phyloP scores from a whole-genome alignment of 64 coral and sea anemone species.

The Montipora foliosa region DNA sequence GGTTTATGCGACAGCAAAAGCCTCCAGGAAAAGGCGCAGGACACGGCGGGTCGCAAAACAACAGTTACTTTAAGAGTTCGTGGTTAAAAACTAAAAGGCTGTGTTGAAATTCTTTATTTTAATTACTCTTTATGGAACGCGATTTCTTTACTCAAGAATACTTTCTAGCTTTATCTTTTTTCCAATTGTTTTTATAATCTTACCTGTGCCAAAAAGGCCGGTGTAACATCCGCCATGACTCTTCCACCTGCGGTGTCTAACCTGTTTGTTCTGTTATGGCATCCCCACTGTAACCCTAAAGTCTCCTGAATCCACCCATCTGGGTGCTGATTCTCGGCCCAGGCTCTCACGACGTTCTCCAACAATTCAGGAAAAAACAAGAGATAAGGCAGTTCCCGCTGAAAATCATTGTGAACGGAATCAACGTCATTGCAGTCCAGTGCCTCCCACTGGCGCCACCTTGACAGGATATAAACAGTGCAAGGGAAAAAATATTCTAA shows the following conservation, averaged over 20 bases:
- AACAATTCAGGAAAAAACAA: conserved; percentile 88
- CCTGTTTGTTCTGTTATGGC: conserved; percentile 49
- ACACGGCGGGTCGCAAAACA: too few relatives aligned
- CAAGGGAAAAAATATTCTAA: background rate
- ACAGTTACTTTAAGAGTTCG: too few relatives aligned
- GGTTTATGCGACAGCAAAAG: background rate
- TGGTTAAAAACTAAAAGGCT: too few relatives aligned
- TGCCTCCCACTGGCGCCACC: conserved; percentile 95
- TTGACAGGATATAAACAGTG: background rate
- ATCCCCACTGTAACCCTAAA: conserved; percentile 63
- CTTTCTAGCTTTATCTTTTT: background rate
- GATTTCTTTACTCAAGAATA: too few relatives aligned
- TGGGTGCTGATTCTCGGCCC: conserved; percentile 67
- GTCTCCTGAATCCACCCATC: conserved; percentile 75
- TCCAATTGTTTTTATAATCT: background rate
- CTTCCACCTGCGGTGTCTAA: conserved; percentile 73
- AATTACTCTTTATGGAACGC: too few relatives aligned
- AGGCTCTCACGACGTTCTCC: conserved; percentile 84
- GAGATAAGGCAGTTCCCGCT: conserved; percentile 86
- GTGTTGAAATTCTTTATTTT: too few relatives aligned
- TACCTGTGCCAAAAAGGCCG: conserved; percentile 92
- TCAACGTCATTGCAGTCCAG: conserved; percentile 96
- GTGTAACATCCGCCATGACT: conserved; percentile 88
- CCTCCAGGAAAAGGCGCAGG: too few relatives aligned
- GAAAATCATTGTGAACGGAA: conserved; percentile 96